Conservation (phyloP, 2,113 vertebrate genomes). For the Mormyrus lacerda region DNA sequence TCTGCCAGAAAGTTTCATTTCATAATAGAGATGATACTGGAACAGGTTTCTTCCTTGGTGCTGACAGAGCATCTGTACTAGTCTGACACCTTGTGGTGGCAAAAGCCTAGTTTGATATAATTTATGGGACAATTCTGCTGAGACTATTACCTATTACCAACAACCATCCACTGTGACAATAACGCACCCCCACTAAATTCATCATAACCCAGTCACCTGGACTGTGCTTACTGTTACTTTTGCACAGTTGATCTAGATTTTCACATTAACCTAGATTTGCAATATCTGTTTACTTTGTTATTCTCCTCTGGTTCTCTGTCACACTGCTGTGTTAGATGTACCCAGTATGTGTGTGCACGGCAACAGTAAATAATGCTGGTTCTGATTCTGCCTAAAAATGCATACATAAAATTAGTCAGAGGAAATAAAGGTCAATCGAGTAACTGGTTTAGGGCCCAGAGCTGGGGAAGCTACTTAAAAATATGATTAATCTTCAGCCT, state of each 20-base stretch:
- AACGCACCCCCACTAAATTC: background rate
- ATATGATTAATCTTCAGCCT: background rate
- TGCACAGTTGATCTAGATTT: background rate
- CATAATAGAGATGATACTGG: background rate
- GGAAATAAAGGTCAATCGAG: background rate
- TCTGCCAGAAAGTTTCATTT: background rate
- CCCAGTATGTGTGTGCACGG: background rate
- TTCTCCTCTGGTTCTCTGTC: background rate
- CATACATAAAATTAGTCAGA: too few species aligned
- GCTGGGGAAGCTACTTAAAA: background rate
- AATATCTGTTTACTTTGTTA: background rate
- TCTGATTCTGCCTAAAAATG: background rate
- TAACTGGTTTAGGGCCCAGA: background rate
- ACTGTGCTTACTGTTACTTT: background rate
- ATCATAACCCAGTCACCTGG: background rate
- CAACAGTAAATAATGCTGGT: background rate
- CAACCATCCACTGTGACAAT: background rate
- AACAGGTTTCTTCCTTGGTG: background rate
- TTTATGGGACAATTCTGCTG: background rate
- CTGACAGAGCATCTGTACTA: background rate
- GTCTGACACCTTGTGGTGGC: background rate
- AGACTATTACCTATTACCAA: background rate
- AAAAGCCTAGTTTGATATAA: background rate
- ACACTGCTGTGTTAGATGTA: background rate
- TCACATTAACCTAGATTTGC: background rate